Evolutionary conservation across 2,888 invertebrate species (phyloP), one percentile per base, ranked within the genome.

Genomic region (Fissipunctia ypsillon): DNA sequence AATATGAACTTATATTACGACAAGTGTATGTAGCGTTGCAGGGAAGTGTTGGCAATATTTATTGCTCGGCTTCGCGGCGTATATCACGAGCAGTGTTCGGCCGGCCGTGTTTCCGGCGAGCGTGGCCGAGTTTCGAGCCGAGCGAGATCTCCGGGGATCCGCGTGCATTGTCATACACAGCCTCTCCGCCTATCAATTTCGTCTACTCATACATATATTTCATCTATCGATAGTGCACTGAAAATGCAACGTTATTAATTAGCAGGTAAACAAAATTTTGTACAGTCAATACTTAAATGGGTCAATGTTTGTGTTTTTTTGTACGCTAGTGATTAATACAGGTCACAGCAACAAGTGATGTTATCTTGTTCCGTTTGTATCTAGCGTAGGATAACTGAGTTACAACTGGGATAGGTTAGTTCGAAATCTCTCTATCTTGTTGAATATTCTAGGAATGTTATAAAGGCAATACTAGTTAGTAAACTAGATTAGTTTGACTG

Each of bases 111-210:
- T 91, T 91, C 92, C 92, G 92, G 74, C 77, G 81, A 87, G 83
- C 82, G 89, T 91, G 93, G 90, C 94, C 93, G 94, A 94, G 90
- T 94, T 94, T 90, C 91, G 75, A 89, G 83, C 87, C 85, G 79
- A 89, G 78, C 91, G 90, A 92, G 90, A 92, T 94, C 93, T 90
- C 90, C 83, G 84, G 93, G 89, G 91, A 91, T 90, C 87, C 90
- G 88, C 87, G 84, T 84, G 87, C 88, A 90, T 92, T 93, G 93
- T 93, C 90, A 87, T 82, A 81, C 84, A 77, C 76, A 76, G 76
- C 82, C 83, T 73, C 60, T 78, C 81, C 86, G 78, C 75, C 84
- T 85, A 87, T 88, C 85, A 86, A 84, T 88, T 84, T 79, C 64
- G 56, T 63, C 67, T 63, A 78, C 68, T 65, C 71, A 67, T 71